Base-by-base conservation (phyloP, 1,140 invertebrate species). In the Drosophila nasuta region DNA sequence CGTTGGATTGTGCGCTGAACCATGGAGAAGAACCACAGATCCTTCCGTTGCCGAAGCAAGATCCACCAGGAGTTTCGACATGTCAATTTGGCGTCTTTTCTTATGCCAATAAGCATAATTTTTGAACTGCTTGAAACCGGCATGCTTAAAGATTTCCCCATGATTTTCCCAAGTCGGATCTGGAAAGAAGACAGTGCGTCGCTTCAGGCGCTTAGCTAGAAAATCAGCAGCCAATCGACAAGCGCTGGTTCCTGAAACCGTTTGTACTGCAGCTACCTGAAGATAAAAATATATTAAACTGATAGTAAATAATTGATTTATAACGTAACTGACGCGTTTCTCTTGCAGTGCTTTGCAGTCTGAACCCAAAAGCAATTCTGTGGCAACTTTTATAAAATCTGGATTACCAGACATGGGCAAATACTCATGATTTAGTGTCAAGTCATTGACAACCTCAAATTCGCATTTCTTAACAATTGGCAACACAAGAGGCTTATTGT, bases 1-100 rank as follows among this genome's bases (percentile, higher is more conserved):
- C 49, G 98, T 99, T 8, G 99, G 99, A 94, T 99, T 99, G 93
- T 99, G 98, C 28, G 98, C 99, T 94, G 98, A 99, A 6, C 98
- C 98, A 93, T 99, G 99, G 0, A 99, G 93, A 38, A 99, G 93
- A 89, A 99, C 96, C 7, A 99, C 96, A 3, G 98, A 96, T 58
- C 96, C 96, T 85, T 98, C 96, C 10, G 98, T 98, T 49, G 98
- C 98, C 94, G 97, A 96, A 95, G 97, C 92, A 25, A 94, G 94
- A 89, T 75, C 82, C 82, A 69, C 72, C 75, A 77, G 38, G 1
- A 77, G 35, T n/a, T 20, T 64, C 1, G 45, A 13, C 11, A 98
- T 97, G 92, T 99, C 97, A 92, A 99, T 96, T 3, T 98, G 97
- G 93, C 97, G 98, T 6, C 97, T 99, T 80, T 96, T 96, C 0